Evolutionary conservation across 1,140 invertebrate species (phyloP), one percentile per base, ranked within the genome.

Genomic region (Delia radicum): DNA sequence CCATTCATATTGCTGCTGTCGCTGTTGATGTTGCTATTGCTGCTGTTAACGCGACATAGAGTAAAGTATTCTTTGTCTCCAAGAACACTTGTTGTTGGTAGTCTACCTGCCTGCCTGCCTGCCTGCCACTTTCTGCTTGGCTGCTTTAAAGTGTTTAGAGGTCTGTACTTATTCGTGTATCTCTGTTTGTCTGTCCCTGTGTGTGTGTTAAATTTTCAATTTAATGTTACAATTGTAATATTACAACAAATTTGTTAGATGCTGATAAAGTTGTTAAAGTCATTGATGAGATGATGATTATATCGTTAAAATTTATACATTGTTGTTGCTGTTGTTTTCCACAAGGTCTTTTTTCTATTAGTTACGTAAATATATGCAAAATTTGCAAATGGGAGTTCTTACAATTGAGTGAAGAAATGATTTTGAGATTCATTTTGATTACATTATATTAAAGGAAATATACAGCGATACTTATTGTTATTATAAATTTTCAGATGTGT

Each of bases 181-280:
- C 5, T 13, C n/a, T 55, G 18, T 24, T 2, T 55, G 48, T 55
- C 5, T 37, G 8, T 21, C 0, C 8, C 4, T 55, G 18, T 55
- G 18, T 18, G 48, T 55, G 48, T 55, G 48, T 55, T 55, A 55
- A 55, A 55, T 55, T 55, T 55, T 55, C 48, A 55, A 55, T 55
- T 55, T 55, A 55, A 33, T 69, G 65, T 21, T 69, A 24, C 65
- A 33, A 69, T 69, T 69, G 65, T 69, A 21, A 33, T 65, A 69
- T 69, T 69, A 69, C 29, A 69, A 69, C 65, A 69, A 69, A 69
- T 69, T 69, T 69, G 65, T 69, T 69, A 69, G 65, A 69, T 69
- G 65, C 29, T 37, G 65, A 69, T 69, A 69, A 69, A 69, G 65
- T 69, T 69, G 65, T 69, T 69, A 69, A 69, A 21, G 29, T 33